A percentile compares a stretch with the other conserved stretches of the same genome.
Conservation (phyloP, 2,113 vertebrate species). For the Trochalopteron elliotii region DNA sequence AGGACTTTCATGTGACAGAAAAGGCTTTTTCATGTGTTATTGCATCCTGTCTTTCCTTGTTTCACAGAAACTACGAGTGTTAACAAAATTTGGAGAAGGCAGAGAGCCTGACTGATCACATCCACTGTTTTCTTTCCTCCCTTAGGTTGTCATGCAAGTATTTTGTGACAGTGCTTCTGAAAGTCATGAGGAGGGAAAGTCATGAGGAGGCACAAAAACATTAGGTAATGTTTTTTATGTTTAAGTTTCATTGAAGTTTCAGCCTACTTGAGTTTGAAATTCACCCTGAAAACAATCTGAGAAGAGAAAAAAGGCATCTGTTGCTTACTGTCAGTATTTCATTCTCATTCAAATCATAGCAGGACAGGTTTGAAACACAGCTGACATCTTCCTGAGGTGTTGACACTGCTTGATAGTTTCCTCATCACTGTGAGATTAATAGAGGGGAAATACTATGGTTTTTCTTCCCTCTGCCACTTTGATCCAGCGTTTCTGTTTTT, state of each 20-base stretch:
- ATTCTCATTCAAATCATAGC: neutral
- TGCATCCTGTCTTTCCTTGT: neutral
- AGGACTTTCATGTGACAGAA: neutral
- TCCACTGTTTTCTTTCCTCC: neutral
- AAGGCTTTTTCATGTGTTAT: neutral
- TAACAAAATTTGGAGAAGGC: neutral
- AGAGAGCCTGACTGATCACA: neutral
- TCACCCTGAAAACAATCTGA: neutral
- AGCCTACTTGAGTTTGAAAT: neutral
- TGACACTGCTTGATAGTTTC: neutral
- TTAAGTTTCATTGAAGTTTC: neutral
- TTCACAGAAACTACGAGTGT: neutral
- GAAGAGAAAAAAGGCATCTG: neutral
- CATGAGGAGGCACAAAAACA: neutral
- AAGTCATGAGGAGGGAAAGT: neutral
- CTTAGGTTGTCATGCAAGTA: neutral
- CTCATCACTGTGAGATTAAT: neutral
- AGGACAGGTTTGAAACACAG: neutral
- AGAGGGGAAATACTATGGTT: neutral
- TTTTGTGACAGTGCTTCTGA: neutral
- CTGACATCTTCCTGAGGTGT: neutral
- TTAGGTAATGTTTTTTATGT: neutral
- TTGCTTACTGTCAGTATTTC: neutral
- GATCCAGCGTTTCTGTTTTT: neutral
- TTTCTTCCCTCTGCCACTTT: neutral